Conservation (phyloP, 2,888 invertebrate species). For the Gisinianus flammeolus region DNA sequence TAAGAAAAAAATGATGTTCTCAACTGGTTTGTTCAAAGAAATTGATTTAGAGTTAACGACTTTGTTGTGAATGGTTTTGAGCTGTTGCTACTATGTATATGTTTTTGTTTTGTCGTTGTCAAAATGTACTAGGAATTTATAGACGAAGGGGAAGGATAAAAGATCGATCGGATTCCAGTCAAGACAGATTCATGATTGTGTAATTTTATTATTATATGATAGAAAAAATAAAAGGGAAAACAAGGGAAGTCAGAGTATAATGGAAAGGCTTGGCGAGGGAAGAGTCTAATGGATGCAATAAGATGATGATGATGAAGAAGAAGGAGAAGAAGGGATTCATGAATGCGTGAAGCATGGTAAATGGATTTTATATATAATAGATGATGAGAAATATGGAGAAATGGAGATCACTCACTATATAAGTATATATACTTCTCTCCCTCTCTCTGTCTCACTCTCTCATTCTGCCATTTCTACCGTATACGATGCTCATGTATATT, state of each 20-base stretch:
- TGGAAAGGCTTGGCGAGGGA: neutral
- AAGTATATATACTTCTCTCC: neutral
- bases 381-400: constrained; percentile 14
- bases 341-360: constrained; percentile 38
- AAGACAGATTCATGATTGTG: constrained; percentile 26
- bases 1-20: too few relatives aligned
- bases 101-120: neutral
- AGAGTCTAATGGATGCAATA: constrained; percentile 30
- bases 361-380: constrained; percentile 15
- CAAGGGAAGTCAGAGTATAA: constrained; percentile 9
- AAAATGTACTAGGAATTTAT: neutral
- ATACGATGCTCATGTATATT: neutral
- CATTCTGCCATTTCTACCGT: neutral
- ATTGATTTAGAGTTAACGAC: neutral
- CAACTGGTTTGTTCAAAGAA: too few relatives aligned
- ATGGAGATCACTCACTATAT: constrained; percentile 7
- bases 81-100: neutral
- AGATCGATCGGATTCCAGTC: constrained; percentile 23
- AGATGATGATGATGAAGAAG: too few relatives aligned
- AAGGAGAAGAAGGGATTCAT: constrained; percentile 24
- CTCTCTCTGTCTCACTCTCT: neutral
- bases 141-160: neutral
- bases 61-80: neutral
- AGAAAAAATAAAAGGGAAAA: constrained; percentile 17
- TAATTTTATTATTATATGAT: constrained; percentile 25